Conservation (phyloP, 2,797 vertebrate genomes). For the Gobionotothen gibberifrons region DNA sequence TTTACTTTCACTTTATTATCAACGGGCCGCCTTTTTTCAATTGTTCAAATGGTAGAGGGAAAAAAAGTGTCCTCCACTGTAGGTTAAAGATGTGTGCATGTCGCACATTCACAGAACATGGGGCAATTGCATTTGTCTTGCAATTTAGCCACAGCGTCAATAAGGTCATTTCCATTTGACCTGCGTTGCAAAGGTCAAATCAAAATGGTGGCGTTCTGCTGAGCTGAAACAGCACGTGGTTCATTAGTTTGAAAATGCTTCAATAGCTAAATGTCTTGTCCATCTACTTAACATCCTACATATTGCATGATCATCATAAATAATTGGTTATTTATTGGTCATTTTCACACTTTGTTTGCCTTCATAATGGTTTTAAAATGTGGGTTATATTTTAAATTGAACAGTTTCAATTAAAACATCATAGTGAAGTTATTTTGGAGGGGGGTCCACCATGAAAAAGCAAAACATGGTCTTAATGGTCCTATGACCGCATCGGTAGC, state of each 20-base stretch:
- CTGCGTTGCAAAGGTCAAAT: neutral
- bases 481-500: too few species aligned
- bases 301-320: too few species aligned
- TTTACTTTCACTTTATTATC: conserved; percentile 2
- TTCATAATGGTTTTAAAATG: too few species aligned
- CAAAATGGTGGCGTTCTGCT: neutral
- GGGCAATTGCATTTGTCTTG: neutral
- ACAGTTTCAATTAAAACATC: too few species aligned
- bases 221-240: too few species aligned
- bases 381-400: too few species aligned
- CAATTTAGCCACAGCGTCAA: conserved; percentile 4
- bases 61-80: neutral
- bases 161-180: neutral
- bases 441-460: too few species aligned
- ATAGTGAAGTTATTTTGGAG: too few species aligned
- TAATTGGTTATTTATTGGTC: too few species aligned
- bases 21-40: conserved; percentile 16
- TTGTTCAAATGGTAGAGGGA: neutral
- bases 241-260: neutral
- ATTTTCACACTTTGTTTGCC: too few species aligned
- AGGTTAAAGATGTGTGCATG: neutral
- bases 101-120: neutral
- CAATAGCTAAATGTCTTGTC: neutral
- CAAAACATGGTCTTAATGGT: too few species aligned
- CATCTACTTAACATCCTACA: too few species aligned